A percentile compares a stretch with the other conserved stretches of the same genome.
Evolutionary conservation across 2,888 invertebrate species (phyloP).

Genomic region (Arrhopalites spinosus): DNA sequence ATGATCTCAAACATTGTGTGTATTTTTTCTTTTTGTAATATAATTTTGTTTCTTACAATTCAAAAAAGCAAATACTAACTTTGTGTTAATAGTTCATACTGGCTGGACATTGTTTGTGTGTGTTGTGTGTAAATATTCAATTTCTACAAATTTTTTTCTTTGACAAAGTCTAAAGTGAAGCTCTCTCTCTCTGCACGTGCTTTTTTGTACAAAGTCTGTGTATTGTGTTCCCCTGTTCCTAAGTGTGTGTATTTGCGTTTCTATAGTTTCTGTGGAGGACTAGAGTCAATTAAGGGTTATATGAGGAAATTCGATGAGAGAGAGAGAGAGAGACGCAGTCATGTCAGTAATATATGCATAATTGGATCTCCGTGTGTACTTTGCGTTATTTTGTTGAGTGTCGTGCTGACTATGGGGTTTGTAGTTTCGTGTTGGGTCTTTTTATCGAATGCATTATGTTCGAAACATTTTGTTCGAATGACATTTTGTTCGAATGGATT

Average conservation of each 20-base stretch:
- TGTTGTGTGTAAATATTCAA: too few species aligned
- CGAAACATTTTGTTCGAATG: too few species aligned
- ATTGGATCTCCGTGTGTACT: conserved; percentile 4
- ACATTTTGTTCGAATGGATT: too few species aligned
- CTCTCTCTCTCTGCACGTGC: too few species aligned
- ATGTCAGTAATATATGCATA: neutral
- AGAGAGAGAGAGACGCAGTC: neutral
- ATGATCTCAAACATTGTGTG: neutral
- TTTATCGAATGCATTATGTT: too few species aligned
- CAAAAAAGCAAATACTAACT: too few species aligned
- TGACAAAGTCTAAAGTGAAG: too few species aligned
- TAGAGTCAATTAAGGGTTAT: neutral
- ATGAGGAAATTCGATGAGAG: neutral
- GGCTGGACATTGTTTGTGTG: too few species aligned
- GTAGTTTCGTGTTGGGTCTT: too few species aligned
- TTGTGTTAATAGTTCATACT: too few species aligned
- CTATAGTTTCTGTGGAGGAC: neutral
- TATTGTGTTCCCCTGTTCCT: neutral
- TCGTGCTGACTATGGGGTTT: conserved; percentile 10
- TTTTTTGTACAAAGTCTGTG: neutral
- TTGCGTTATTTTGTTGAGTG: conserved; percentile 16
- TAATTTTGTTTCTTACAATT: too few species aligned
- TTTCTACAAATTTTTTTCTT: too few species aligned
- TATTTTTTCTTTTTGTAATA: neutral
- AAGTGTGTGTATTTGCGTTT: neutral